Evolutionary conservation across 1,140 invertebrate genomes (phyloP).

Genomic region (Apis florea): DNA sequence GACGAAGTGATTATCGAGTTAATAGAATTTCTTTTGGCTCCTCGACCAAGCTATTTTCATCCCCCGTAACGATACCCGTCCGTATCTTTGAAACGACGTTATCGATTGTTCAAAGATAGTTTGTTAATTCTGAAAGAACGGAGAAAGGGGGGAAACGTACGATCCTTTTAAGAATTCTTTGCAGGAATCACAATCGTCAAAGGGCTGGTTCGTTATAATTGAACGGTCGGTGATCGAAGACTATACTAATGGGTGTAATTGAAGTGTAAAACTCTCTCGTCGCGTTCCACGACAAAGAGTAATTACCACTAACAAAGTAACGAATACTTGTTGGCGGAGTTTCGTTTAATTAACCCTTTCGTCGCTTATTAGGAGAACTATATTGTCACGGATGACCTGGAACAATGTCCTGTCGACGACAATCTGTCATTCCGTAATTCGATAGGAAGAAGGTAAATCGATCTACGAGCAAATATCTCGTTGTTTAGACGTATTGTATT

Average conservation of each 20-base stretch:
- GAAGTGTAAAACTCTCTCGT: slow-evolving; percentile 28
- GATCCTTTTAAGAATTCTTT: neutral
- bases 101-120: neutral
- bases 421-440: neutral
- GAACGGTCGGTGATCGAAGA: slow-evolving; percentile 37
- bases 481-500: too few relatives aligned
- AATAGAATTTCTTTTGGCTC: neutral
- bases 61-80: neutral
- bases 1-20: neutral
- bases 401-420: neutral
- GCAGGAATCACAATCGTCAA: slow-evolving; percentile 15
- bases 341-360: slow-evolving; percentile 32
- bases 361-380: slow-evolving; percentile 4
- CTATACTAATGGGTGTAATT: slow-evolving; percentile 23
- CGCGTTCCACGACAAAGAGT: slow-evolving; percentile 20
- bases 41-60: neutral
- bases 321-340: neutral
- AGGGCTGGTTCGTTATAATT: slow-evolving; percentile 41
- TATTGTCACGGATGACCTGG: neutral
- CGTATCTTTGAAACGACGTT: neutral
- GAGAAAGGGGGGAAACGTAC: neutral
- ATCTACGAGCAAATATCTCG: neutral
- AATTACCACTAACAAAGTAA: slow-evolving; percentile 35
- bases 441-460: neutral
- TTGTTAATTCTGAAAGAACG: neutral